These are phyloP conservation scores for Petromus typicus DNA, from an alignment of 2,113 vertebrate genomes.

Conservation along the genomic window DNA sequence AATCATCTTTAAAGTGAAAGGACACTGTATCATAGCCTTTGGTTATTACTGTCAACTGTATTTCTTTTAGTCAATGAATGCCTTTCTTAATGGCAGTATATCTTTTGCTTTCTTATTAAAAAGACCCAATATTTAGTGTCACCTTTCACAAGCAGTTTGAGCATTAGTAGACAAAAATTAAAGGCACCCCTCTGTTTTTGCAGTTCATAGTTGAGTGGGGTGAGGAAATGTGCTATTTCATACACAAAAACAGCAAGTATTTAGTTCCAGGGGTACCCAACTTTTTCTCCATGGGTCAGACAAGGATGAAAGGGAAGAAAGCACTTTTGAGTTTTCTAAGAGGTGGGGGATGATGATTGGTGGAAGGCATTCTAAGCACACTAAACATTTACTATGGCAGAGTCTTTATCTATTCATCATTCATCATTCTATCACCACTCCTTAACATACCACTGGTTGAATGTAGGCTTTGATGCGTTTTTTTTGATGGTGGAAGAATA, in stretches of 20 bases:
- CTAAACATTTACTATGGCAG: neutral
- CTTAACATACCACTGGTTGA: neutral
- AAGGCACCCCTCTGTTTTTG: neutral
- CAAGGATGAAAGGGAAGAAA: slow-evolving; percentile 12
- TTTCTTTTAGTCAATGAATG: neutral
- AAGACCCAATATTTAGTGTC: neutral
- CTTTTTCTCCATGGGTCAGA: neutral
- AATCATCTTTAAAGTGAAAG: slow-evolving; percentile 13
- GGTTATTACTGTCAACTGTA: neutral
- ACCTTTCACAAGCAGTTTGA: neutral
- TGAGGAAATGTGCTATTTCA: neutral
- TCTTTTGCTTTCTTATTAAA: slow-evolving; percentile 32
- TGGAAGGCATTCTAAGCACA: neutral
- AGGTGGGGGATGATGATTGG: neutral
- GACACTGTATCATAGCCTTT: neutral
- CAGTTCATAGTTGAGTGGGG: neutral
- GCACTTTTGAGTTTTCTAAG: neutral
- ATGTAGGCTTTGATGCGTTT: neutral
- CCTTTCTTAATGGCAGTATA: neutral
- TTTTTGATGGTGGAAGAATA: neutral
- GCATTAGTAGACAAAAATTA: neutral
- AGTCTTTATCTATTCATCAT: neutral
- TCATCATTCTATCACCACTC: neutral
- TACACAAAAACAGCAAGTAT: neutral
- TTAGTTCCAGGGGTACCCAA: neutral